These are phyloP conservation scores for Neodiprion pinetum DNA, from an alignment of 1,140 invertebrate species.

Conservation along the genomic window DNA sequence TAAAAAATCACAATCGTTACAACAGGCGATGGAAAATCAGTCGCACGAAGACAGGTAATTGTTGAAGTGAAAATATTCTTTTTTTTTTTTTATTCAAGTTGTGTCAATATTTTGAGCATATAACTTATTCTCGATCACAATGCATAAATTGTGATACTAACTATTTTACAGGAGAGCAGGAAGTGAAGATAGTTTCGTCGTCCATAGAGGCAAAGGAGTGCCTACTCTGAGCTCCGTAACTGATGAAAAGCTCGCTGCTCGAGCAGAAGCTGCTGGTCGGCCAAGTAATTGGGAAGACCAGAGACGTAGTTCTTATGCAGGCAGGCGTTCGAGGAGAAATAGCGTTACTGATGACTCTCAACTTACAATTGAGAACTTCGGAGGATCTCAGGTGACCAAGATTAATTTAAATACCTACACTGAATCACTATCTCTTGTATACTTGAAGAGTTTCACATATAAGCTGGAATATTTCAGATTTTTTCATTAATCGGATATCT, in stretches of 20 bases:
- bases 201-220: slow-evolving; percentile 78
- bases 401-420: slow-evolving; percentile 7
- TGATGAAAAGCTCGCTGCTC: slow-evolving; percentile 59
- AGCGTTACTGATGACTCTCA: slow-evolving; percentile 88
- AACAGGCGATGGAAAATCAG: slow-evolving; percentile 58
- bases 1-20: slow-evolving; percentile 61
- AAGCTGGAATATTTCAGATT: neutral
- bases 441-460: neutral
- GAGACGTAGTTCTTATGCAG: slow-evolving; percentile 76
- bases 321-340: slow-evolving; percentile 81
- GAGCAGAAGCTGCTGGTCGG: slow-evolving; percentile 75
- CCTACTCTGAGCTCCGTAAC: slow-evolving; percentile 77
- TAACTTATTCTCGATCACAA: neutral
- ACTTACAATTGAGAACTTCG: slow-evolving; percentile 91
- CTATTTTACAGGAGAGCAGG: slow-evolving; percentile 42
- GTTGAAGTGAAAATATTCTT: slow-evolving; percentile 8
- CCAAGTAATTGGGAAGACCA: slow-evolving; percentile 84
- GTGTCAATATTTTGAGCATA: neutral
- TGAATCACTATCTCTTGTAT: slow-evolving; percentile 8
- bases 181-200: slow-evolving; percentile 76
- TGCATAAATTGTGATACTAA: too few relatives aligned
- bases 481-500: slow-evolving; percentile 21
- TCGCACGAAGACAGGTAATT: slow-evolving; percentile 56
- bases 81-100: neutral
- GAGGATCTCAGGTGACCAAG: slow-evolving; percentile 74